Base-by-base conservation (phyloP, 2,113 vertebrate species). In the Penelope pileata region DNA sequence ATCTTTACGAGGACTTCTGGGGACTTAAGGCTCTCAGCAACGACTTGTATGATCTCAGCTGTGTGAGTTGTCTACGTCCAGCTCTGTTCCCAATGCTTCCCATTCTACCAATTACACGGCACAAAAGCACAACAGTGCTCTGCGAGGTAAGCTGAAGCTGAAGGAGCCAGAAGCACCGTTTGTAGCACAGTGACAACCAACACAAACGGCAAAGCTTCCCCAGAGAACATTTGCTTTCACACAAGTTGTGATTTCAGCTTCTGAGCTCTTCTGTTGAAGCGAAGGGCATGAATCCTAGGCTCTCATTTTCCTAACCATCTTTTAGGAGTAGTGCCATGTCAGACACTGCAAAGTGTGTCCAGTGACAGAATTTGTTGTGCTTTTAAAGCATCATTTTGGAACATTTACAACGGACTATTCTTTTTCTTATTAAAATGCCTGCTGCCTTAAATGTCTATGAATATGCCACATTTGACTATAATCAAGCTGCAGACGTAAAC, bases 311-410 rank as follows among this genome's bases (percentile, higher is more conserved):
- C 73, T 14, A 80, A 70, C 29, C 51, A 51, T 68, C 38, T 69
- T 74, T 32, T 10, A 30, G 43, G 50, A 92, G 76, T 45, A 15
- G n/a, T 47, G 63, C 62, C 63, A 45, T 43, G 40, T 36, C 85
- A 90, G 63, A 74, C 51, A 95, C 64, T 72, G 72, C 9, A 64
- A 88, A 90, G 51, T 3, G 48, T 60, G 47, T 64, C 75, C 76
- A 86, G 26, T 75, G 62, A 81, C 0, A 7, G 69, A 56, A 38
- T 64, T 53, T 64, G 83, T 60, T 88, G 69, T 94, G 76, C 60
- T 93, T 91, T 96, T 93, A 69, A 78, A 78, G 68, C 17, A 69
- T 76, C 40, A 58, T 90, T 93, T 91, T 96, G 76, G 90, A 94
- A 81, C 60, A 66, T 23, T 90, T 94, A 84, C 79, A 86, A 76